Evolutionary conservation across 2,113 vertebrate genomes (phyloP).

Genomic region (Mesembrinibis cayennensis): DNA sequence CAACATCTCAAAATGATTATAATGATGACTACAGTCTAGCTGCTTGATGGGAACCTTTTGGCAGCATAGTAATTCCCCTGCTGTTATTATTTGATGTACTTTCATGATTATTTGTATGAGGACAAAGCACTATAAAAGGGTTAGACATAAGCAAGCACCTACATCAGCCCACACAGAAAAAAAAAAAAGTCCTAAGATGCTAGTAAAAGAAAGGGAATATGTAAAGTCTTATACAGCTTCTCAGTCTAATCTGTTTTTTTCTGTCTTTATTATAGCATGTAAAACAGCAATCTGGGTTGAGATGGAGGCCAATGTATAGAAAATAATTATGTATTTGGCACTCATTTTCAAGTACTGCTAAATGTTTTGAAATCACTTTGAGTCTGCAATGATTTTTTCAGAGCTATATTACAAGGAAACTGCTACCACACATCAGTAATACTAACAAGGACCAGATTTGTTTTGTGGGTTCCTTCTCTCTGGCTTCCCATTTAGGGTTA

Average conservation of each 20-base stretch:
- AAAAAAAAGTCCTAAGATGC: neutral
- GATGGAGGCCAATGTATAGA: neutral
- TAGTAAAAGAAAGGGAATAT: neutral
- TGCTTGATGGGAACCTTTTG: conserved; percentile 43
- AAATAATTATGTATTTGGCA: neutral
- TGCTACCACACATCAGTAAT: neutral
- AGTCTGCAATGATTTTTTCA: neutral
- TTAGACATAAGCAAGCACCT: conserved; percentile 21
- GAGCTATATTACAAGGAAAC: neutral
- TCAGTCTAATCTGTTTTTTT: neutral
- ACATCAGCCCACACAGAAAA: neutral
- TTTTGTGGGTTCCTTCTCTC: neutral
- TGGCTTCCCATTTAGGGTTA: neutral
- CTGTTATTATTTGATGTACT: conserved; percentile 56
- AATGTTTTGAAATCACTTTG: neutral
- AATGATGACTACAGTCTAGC: conserved; percentile 23
- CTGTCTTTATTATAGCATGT: neutral
- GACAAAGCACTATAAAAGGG: conserved; percentile 29
- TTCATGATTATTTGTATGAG: conserved; percentile 56
- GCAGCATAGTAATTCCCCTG: conserved; percentile 40
- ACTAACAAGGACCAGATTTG: neutral
- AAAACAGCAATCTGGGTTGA: neutral
- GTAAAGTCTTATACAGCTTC: neutral
- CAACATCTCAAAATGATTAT: conserved; percentile 23
- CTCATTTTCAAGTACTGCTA: neutral